Evolutionary conservation across 2,888 invertebrate species (phyloP), one percentile per base, ranked within the genome.

Genomic region (Lomographa bimaculata): DNA sequence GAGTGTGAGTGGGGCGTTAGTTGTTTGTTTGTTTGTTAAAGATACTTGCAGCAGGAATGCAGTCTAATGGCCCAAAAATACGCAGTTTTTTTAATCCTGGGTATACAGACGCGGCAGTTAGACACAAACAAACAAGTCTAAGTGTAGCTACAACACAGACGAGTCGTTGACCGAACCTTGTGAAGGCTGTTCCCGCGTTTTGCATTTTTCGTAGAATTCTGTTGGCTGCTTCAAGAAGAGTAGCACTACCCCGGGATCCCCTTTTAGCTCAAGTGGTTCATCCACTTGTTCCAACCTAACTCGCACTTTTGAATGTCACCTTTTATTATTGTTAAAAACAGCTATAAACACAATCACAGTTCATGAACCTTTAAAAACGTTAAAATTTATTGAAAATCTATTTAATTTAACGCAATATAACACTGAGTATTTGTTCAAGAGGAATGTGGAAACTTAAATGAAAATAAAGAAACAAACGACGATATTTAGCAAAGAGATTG

Each of bases 101-200:
- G 34, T 19, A 37, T 34, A 50, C 16, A n/a, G n/a, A n/a, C n/a
- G n/a, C n/a, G n/a, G 39, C 19, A 33, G 37, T 34, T 35, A 41
- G 51, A 58, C 58, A 61, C 43, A 62, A 64, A 64, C 57, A 62
- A n/a, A n/a, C n/a, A n/a, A n/a, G n/a, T n/a, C n/a, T n/a, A n/a
- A 58, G 57, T 54, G 60, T 54, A 54, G 59, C 60, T 67, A 68
- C 56, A 53, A 57, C 57, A 59, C 64, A 67, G 64, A 61, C 50
- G 65, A 71, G 82, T 79, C 82, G 71, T 71, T 81, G 84, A 82
- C 78, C 83, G 83, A 82, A 89, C 89, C 89, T 89, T 89, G 79
- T 63, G 89, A 86, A 72, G 86, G 80, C 72, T 89, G 86, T 90
- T 90, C 86, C 86, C 89, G 83, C 89, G 89, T 79, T 90, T 89